Evolutionary conservation across 2,888 invertebrate genomes (phyloP).

Genomic region (Drosophila robusta): DNA sequence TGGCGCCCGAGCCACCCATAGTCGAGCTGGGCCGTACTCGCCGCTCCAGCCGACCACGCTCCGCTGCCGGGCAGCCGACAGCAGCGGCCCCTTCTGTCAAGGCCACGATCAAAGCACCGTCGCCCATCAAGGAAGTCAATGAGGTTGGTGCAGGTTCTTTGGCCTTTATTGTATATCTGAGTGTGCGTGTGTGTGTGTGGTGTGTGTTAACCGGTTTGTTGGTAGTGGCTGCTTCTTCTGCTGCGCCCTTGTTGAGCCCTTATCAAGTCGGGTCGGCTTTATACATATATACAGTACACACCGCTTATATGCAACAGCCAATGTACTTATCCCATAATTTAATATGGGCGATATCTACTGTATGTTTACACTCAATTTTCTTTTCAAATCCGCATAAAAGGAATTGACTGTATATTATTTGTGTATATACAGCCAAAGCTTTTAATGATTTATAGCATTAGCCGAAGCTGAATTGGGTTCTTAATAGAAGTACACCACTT

Average conservation of each 20-base stretch:
- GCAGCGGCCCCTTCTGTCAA: conserved; percentile 44
- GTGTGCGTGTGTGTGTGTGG: conserved; percentile 6
- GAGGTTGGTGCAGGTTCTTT: conserved; percentile 64
- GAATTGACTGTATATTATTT: not conserved
- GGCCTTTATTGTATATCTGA: no score
- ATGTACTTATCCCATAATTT: no score
- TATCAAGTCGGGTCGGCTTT: conserved; percentile 16
- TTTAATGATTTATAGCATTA: no score
- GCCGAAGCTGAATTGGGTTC: conserved; percentile 24
- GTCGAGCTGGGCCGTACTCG: conserved; percentile 70
- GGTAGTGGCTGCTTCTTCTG: not conserved
- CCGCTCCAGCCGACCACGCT: conserved; percentile 86
- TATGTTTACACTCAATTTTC: no score
- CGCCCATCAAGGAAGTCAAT: conserved; percentile 75
- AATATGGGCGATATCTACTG: no score
- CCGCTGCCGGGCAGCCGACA: conserved; percentile 79
- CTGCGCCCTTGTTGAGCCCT: conserved; percentile 4
- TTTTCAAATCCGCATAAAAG: no score
- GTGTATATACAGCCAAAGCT: no score
- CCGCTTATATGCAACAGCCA: no score
- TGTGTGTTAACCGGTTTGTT: conserved; percentile 39
- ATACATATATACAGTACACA: not conserved
- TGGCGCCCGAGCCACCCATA: conserved; percentile 20
- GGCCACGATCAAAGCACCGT: conserved; percentile 57
- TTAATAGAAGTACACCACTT: conserved; percentile 2